Evolutionary conservation across 2,888 invertebrate genomes (phyloP).

Genomic region (Mythimna pallens): DNA sequence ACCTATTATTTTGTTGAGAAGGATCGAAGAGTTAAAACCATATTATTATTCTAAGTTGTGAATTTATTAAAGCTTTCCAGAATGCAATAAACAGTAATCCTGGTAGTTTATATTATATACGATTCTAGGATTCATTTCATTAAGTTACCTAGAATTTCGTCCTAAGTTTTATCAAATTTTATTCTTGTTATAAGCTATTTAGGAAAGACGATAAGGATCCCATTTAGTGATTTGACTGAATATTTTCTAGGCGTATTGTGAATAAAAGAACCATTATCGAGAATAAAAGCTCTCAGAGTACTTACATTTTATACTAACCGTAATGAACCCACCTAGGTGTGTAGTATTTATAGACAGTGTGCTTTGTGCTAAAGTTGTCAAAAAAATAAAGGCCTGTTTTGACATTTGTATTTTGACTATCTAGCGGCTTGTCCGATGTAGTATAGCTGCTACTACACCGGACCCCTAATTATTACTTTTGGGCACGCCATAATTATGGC

Average conservation of each 20-base stretch:
- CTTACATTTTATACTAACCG: not conserved
- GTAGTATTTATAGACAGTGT: not conserved
- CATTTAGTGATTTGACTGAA: not conserved
- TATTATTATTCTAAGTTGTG: not conserved
- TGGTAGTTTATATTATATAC: not conserved
- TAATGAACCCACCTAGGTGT: not conserved
- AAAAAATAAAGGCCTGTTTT: too few relatives aligned
- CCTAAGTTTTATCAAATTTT: not conserved
- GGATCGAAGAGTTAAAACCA: not conserved
- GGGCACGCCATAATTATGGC: too few relatives aligned
- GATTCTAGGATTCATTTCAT: conserved; percentile 1
- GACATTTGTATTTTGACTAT: too few relatives aligned
- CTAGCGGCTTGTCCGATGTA: too few relatives aligned
- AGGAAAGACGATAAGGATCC: not conserved
- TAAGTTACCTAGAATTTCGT: not conserved
- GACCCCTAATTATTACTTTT: too few relatives aligned
- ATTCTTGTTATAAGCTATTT: not conserved
- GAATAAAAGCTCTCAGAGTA: not conserved
- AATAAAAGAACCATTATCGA: not conserved
- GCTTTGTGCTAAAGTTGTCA: too few relatives aligned
- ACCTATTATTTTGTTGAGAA: not conserved
- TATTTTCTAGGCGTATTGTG: not conserved
- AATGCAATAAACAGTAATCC: conserved; percentile 11
- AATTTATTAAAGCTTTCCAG: conserved; percentile 9
- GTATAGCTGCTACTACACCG: too few relatives aligned